Evolutionary conservation across 2,113 vertebrate genomes (phyloP).

Genomic region (Paramisgurnus dabryanus): DNA sequence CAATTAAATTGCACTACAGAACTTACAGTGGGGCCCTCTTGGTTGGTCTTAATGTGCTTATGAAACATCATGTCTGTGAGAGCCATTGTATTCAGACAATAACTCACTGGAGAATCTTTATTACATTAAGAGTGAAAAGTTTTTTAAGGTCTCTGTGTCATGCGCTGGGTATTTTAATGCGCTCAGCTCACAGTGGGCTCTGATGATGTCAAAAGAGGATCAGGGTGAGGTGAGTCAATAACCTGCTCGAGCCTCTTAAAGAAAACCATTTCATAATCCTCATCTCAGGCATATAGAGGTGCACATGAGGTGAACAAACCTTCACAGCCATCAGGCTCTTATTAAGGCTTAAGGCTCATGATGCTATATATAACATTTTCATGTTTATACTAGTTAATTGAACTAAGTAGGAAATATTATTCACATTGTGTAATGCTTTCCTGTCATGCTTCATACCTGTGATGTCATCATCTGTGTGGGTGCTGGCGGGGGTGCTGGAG

Average conservation of each 20-base stretch:
- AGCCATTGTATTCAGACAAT: neutral
- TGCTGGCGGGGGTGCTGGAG: conserved; percentile 79
- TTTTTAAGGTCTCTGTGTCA: neutral
- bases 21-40: too few relatives aligned
- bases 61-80: too few relatives aligned
- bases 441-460: conserved; percentile 65
- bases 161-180: neutral
- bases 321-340: neutral
- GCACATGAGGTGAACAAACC: neutral
- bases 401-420: too few relatives aligned
- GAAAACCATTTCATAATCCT: neutral
- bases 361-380: too few relatives aligned
- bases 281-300: neutral
- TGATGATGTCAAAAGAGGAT: conserved; percentile 19
- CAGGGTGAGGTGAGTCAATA: neutral
- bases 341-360: neutral
- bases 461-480: conserved; percentile 38
- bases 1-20: too few relatives aligned
- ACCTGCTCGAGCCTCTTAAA: neutral
- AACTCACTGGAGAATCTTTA: neutral
- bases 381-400: too few relatives aligned
- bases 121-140: neutral
- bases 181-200: neutral
- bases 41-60: too few relatives aligned
- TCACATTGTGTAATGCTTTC: neutral